Base-by-base conservation (phyloP, 2,888 invertebrate species). In the Nomada ferruginata region DNA sequence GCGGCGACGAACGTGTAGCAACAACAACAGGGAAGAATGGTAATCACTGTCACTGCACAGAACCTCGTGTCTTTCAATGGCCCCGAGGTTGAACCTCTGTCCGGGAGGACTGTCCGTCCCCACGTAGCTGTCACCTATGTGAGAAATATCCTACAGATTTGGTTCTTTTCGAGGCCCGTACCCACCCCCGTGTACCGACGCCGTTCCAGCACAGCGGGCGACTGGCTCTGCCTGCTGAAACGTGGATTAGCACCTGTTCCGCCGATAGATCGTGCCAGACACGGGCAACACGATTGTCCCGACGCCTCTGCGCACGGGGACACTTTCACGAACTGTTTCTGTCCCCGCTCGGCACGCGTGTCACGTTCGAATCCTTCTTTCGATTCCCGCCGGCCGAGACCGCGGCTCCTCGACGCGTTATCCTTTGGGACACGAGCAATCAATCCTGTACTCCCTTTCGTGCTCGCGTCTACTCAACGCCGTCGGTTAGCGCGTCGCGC, bases 281-380 rank as follows among this genome's bases (percentile, higher is more conserved):
- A 71, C 52, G 36, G 64, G 72, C 47, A 57, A 55, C 53, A 26
- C 63, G 63, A 47, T 63, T 26, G 29, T 60, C 63, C 76, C 15
- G 47, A 50, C 42, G 59, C 55, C 47, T 15, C 47, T 15, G 15
- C 59, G 44, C 65, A 11, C 64, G 57, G 57, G 15, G 42, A 78
- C 78, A 85, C 86, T 86, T 86, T 86, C 86, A 86, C 86, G 79
- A 57, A 64, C 74, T 79, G 76, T 55, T 76, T 71, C 72, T 81
- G 72, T 69, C 70, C 42, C 63, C 61, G 53, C 59, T 71, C 64
- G 55, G 61, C 78, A 74, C 69, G 57, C 65, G 76, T 75, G 81
- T 75, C 82, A 82, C 79, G 82, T 82, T 82, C 76, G 77, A 73
- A 75, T 75, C 66, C 29, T 72, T 63, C 59, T 72, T 72, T 65